A percentile compares a stretch with the other conserved stretches of the same genome.
Evolutionary conservation across 2,113 vertebrate species (phyloP).

Genomic region (Geococcyx californianus): DNA sequence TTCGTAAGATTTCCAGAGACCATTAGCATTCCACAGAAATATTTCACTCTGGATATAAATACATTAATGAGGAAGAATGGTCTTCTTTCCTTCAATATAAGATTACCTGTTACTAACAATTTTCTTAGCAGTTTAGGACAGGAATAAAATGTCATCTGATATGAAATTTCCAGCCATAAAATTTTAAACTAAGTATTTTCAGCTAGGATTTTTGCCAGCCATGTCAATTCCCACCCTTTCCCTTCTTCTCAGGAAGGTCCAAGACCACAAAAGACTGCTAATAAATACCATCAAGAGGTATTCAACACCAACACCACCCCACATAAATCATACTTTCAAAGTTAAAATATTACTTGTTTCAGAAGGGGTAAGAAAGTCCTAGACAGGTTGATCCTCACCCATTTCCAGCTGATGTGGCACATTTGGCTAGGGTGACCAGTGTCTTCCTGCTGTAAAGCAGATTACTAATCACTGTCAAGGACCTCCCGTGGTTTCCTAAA

Average conservation of each 20-base stretch:
- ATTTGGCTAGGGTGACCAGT: neutral
- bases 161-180: neutral
- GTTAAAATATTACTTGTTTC: neutral
- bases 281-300: neutral
- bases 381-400: neutral
- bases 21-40: neutral
- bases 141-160: neutral
- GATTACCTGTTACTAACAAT: neutral
- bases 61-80: neutral
- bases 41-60: neutral
- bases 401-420: rapidly evolving
- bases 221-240: neutral
- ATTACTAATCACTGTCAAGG: neutral
- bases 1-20: neutral
- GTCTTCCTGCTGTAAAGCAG: neutral
- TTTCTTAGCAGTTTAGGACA: neutral
- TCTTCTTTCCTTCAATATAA: neutral
- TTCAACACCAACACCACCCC: neutral
- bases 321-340: neutral
- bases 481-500: neutral
- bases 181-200: neutral
- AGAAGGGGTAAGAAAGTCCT: neutral
- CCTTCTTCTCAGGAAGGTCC: neutral
- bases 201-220: neutral
- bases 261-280: neutral